Evolutionary conservation across 1,140 invertebrate species (phyloP).

Genomic region (Drosophila orosa): DNA sequence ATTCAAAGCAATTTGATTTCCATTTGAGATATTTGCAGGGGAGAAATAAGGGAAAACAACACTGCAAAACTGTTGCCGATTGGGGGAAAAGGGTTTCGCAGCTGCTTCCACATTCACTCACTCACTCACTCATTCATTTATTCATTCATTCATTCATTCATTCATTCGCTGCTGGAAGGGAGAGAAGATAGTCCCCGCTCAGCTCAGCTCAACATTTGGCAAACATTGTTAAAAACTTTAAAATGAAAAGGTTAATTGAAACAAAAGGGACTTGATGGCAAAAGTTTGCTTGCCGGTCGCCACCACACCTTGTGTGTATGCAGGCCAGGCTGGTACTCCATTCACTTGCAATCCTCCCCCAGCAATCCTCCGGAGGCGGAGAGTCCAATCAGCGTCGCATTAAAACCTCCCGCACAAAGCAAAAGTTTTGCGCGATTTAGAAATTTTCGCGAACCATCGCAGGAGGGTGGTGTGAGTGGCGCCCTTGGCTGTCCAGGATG

Average conservation of each 20-base stretch:
- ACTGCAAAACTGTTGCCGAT: conserved; percentile 61
- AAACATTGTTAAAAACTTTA: conserved; percentile 81
- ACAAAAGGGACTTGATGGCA: conserved; percentile 79
- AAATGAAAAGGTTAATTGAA: conserved; percentile 83
- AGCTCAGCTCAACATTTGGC: conserved; percentile 51
- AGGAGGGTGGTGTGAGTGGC: neutral
- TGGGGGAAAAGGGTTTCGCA: conserved; percentile 39
- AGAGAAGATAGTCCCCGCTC: conserved; percentile 2
- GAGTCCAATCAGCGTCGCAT: conserved; percentile 63
- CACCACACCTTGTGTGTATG: conserved; percentile 26
- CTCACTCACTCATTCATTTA: no score
- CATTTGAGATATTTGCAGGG: conserved; percentile 68
- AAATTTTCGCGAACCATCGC: conserved; percentile 51
- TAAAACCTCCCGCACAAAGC: conserved; percentile 66
- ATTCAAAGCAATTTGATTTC: conserved; percentile 74
- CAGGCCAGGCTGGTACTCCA: conserved; percentile 4
- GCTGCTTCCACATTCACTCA: conserved; percentile 7
- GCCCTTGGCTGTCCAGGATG: conserved; percentile 15
- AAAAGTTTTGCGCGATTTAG: conserved; percentile 74
- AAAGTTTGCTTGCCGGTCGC: conserved; percentile 66
- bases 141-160: conserved; percentile 18
- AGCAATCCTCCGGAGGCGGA: neutral
- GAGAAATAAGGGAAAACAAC: conserved; percentile 41
- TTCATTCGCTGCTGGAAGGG: neutral
- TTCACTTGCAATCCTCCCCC: conserved; percentile 13